phyloP scores from a whole-genome alignment of 2,888 invertebrate genomes.

The Cantharis flavilabris region DNA sequence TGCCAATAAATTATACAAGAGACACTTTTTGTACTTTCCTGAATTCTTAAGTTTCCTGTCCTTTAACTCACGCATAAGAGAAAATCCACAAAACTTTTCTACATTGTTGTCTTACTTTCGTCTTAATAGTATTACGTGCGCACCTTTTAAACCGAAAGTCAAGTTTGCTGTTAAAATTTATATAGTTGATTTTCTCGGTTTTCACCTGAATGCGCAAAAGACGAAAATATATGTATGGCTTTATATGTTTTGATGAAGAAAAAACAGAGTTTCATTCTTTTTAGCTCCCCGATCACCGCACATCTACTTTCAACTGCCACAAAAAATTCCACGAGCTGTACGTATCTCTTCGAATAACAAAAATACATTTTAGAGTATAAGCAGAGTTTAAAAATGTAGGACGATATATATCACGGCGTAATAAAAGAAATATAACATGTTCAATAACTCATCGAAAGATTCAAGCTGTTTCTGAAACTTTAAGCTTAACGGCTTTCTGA shows the following conservation, averaged over 20 bases:
- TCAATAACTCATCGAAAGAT: not conserved
- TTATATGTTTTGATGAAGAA: not conserved
- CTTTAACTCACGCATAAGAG: constrained; percentile 8
- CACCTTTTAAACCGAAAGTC: not conserved
- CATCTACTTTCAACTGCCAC: not conserved
- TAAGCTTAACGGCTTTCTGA: not conserved
- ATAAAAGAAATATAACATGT: not conserved
- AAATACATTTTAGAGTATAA: not conserved
- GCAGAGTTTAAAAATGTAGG: not conserved
- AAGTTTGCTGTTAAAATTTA: not conserved
- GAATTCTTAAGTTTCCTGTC: constrained; percentile 37
- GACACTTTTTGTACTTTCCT: constrained; percentile 44
- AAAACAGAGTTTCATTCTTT: not conserved
- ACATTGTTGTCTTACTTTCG: not conserved
- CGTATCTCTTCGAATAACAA: not conserved
- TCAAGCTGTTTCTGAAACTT: not conserved
- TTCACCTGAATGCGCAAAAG: not conserved
- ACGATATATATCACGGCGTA: not conserved
- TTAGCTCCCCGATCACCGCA: not conserved
- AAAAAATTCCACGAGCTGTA: not conserved
- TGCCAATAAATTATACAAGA: constrained; percentile 50
- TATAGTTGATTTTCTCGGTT: not conserved
- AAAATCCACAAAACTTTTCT: not conserved
- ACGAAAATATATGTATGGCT: not conserved
- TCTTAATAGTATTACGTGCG: not conserved